Evolutionary conservation across 2,113 vertebrate species (phyloP), one percentile per base, ranked within the genome.

Genomic region (Dipodomys stephensi): DNA sequence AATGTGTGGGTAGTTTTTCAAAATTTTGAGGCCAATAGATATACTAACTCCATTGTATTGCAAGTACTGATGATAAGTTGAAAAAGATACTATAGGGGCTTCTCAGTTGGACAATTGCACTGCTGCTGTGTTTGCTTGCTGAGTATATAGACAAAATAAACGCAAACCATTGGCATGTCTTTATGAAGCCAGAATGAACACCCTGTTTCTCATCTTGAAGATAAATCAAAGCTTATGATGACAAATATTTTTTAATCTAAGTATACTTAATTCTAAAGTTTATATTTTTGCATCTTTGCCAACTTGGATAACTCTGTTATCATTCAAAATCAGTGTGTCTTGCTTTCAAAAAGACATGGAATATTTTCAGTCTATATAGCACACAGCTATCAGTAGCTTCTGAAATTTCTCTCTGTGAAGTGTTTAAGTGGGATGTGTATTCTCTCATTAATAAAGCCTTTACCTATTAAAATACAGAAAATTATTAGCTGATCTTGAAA

Each of bases 101-200:
- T 15, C 28, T 57, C 0, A 32, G 32, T n/a, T 88, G n/a, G 53
- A 86, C 60, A n/a, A 46, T 35, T 12, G 8, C 5, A 62, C 7
- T 35, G 30, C 69, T 9, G 83, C n/a, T 16, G 88, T 80, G 69
- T 60, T 91, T 44, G 4, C 35, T 76, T 69, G 27, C 0, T 13
- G 27, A 94, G 12, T 2, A 44, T 0, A 5, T 57, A 78, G 92
- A 72, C 91, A 76, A 83, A 96, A 84, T 64, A 39, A 39, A 39
- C 1, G 5, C 39, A 39, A 39, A 6, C 39, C 39, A 1, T 25
- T 13, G n/a, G 60, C 64, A 92, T n/a, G 15, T 39, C 22, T 82
- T 93, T 62, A 16, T 28, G 15, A 94, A 91, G 49, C 60, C 78
- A 87, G 91, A 93, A 79, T 64, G 39, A 68, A 53, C 35, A 77